Base-by-base conservation (phyloP, 2,797 vertebrate genomes). In the Eupleurogrammus muticus region DNA sequence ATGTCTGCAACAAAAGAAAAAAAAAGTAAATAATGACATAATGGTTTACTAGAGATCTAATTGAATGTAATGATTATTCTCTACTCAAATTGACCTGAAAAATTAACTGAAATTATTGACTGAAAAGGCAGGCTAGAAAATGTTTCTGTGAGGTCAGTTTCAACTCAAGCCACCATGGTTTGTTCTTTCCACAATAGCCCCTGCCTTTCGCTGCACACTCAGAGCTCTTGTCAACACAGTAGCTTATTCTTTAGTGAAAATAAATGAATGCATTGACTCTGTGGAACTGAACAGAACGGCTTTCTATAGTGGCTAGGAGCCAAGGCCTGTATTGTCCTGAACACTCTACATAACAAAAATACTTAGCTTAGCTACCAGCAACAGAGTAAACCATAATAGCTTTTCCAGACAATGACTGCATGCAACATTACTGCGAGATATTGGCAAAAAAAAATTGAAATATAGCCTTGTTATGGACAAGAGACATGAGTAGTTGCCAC, bases 1-100 rank as follows among this genome's bases (percentile, higher is more conserved):
- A 99, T 99, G 91, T 99, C 98, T 99, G 86, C 84, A 89, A 80
- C 2, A 59, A 19, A 64, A 48, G 28, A 51, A 23, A 55, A 21
- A 47, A 36, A 23, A 3, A 3, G 6, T 28, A 1, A 35, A 55
- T 5, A 20, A 17, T 24, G 2, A 49, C 5, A 47, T 4, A 28
- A 55, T 4, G 59, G 5, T 46, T 50, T 35, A 19, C 1, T 16
- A 66, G 24, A 6, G 44, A 16, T 53, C 1, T 0, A 4, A 36
- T 36, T 42, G 47, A 12, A 54, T 59, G 53, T 56, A 11, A 73
- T 49, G 44, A 65, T 55, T 53, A 4, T 44, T 57, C 38, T 69
- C 20, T 47, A 38, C 47, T 60, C 64, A 14, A 58, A 60, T 14
- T 21, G 63, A 19, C 36, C 36, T 12, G 2, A 48, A 47, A 9